Evolutionary conservation across 2,113 vertebrate genomes (phyloP), one percentile per base, ranked within the genome.

Genomic region (Paralichthys olivaceus): DNA sequence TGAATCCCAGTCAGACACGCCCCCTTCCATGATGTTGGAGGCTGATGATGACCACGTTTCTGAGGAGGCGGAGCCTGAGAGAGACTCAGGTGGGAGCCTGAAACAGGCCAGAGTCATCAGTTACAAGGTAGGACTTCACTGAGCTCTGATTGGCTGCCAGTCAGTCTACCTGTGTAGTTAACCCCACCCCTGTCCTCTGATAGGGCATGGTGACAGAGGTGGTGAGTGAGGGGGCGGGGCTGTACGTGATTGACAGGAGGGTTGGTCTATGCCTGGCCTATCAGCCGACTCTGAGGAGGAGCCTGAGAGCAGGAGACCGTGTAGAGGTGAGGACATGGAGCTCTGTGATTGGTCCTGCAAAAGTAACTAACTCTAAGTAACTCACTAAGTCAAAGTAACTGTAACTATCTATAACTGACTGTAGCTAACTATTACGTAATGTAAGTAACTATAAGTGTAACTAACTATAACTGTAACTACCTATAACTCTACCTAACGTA

Each of bases 211-310:
- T 98, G 73, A 96, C 96, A 0, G 79, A 91, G 70, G 90, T 97
- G 63, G 85, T 96, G 59, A 95, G 93, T 4, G 84, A 88, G 55
- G 94, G 93, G 84, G 96, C 95, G 70, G 95, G 96, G 51, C 94
- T 98, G 0, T 96, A 95, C 67, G 86, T 96, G 85, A 88, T 97
- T 69, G 96, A 98, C 77, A 71, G 91, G 59, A 91, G 91, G 84
- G 89, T 96, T 43, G 90, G 94, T 28, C 92, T 98, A 62, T 97
- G 96, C 68, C 86, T 96, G 78, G 95, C 95, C 90, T 96, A 96
- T 90, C 96, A 95, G 87, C 96, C 95, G 14, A 1, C 85, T 20
- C 83, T 71, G 69, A 93, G 91, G 67, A 85, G 84, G 84, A 94
- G 77, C 4, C 89, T 97, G 37, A 90, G 96, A 47, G 91, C 88